Base-by-base conservation (phyloP, 2,797 vertebrate genomes). In the Paratrypauchen microcephalus region DNA sequence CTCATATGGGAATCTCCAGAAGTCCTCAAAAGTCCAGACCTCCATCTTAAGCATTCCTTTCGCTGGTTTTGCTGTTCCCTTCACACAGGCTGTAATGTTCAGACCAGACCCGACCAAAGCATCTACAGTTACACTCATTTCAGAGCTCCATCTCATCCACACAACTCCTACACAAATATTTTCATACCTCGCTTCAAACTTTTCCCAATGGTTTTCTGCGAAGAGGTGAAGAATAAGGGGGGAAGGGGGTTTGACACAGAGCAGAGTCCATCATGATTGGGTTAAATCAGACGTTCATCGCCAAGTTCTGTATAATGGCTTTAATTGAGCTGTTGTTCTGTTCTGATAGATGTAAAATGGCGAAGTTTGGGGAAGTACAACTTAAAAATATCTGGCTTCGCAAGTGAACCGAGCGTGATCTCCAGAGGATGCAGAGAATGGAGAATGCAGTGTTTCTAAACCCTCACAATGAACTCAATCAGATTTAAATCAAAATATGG, bases 151-250 rank as follows among this genome's bases (percentile, higher is more conserved):
- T 54, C 75, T 79, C 59, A 21, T 74, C 75, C 48, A 45, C 75
- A 5, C 32, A 70, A 65, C 86, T 81, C 70, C 88, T 87, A 78
- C 36, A 82, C 82, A 89, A 92, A 91, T 90, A 91, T 92, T 91
- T 91, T 88, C 71, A 62, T 77, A 78, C 86, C 73, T 66, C 62
- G 63, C 60, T 45, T 45, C 41, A 45, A 45, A 45, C 13, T 2
- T 45, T n/a, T 52, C 50, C 71, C 64, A 32, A 82, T 87, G 59
- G 45, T 76, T 86, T 89, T 77, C 69, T 58, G 66, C 32, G 36
- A 73, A 69, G 68, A 60, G 72, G 77, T 68, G 57, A 60, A 71
- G 71, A 65, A 71, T 70, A 74, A 30, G 72, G 30, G 13, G 65
- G 70, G 75, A 30, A 71, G 30, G 13, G 65, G 70, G 64, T 71